A percentile compares a stretch with the other conserved stretches of the same genome.
These are phyloP conservation scores for Callopanchax toddi DNA, from an alignment of 2,113 vertebrate genomes.

Conservation along the genomic window DNA sequence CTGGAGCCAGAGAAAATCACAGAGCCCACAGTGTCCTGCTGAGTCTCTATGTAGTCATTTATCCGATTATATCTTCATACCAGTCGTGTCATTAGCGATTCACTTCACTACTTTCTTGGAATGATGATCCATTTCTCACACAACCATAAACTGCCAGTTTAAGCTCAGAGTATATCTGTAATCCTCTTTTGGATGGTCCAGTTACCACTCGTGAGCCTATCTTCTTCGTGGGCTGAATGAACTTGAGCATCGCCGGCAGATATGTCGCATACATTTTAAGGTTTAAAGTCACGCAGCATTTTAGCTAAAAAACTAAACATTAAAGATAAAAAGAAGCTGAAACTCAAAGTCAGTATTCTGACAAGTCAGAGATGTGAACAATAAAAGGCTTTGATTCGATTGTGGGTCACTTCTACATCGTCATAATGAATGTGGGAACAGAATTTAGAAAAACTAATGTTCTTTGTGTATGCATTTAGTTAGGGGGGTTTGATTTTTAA, in stretches of 20 bases:
- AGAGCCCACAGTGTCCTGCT: slow-evolving; percentile 21
- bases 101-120: neutral
- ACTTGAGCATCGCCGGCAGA: neutral
- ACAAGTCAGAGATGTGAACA: neutral
- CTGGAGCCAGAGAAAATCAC: slow-evolving; percentile 52
- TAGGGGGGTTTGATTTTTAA: neutral
- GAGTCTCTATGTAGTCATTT: slow-evolving; percentile 43
- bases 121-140: neutral
- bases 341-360: neutral
- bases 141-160: slow-evolving; percentile 3
- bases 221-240: neutral
- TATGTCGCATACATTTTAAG: no score
- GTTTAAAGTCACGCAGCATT: neutral
- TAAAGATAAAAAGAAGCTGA: neutral
- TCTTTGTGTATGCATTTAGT: neutral
- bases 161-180: neutral
- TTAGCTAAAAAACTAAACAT: neutral
- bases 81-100: slow-evolving; percentile 21
- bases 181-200: neutral
- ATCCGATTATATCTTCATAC: slow-evolving; percentile 26
- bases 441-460: no score
- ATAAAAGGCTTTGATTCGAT: no score
- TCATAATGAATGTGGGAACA: neutral
- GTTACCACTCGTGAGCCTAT: neutral
- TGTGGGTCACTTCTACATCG: no score